Percentiles rank a stretch among this genome's conserved stretches.
Conservation (phyloP, 2,113 vertebrate species). For the Typhlomys cinereus region DNA sequence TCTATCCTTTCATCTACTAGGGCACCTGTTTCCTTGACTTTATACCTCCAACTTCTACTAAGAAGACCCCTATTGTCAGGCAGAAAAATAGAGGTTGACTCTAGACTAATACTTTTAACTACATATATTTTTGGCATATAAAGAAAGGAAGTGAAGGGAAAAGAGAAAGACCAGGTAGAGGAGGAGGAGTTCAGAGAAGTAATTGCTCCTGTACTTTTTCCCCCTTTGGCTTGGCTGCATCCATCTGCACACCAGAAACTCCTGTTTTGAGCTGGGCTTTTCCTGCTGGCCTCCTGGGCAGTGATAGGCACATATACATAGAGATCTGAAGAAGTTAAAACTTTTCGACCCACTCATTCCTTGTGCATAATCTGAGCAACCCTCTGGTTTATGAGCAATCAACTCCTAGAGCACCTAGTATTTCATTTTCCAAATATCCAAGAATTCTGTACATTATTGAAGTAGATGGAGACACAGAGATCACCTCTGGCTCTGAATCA, state of each 20-base stretch:
- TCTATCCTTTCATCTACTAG: neutral
- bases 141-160: neutral
- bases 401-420: neutral
- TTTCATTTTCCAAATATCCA: conserved; percentile 29
- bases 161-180: neutral
- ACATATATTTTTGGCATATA: neutral
- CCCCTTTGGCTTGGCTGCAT: neutral
- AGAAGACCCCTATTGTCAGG: neutral
- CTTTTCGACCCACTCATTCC: neutral
- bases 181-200: neutral
- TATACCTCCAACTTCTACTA: neutral
- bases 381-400: neutral
- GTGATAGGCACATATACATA: neutral
- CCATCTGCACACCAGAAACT: neutral
- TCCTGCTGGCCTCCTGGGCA: neutral
- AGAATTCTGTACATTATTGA: neutral
- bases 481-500: neutral
- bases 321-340: neutral
- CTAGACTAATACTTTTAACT: neutral
- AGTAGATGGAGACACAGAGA: neutral
- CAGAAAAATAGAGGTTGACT: neutral
- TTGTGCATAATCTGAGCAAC: neutral
- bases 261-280: neutral
- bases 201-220: neutral
- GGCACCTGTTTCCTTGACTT: neutral